phyloP scores from a whole-genome alignment of 2,888 invertebrate species.

The Euzophera pinguis region DNA sequence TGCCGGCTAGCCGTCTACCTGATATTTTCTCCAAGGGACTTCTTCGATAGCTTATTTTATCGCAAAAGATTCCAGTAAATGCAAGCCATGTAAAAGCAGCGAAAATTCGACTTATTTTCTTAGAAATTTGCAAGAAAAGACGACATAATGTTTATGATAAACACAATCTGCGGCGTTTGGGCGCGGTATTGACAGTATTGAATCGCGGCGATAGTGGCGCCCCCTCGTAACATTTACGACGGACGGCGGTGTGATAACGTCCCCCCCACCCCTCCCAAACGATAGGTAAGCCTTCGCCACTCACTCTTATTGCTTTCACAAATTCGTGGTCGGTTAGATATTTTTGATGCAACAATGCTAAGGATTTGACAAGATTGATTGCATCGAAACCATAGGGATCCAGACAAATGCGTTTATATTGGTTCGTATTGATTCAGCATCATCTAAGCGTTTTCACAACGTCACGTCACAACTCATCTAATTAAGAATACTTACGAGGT shows the following conservation, averaged over 20 bases:
- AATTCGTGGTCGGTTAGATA: background rate
- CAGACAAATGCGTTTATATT: no score
- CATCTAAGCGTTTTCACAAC: no score
- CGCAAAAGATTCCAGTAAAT: no score
- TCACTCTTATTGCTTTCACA: slow-evolving; percentile 4
- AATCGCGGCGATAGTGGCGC: background rate
- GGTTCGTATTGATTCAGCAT: no score
- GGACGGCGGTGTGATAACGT: background rate
- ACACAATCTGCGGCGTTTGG: background rate
- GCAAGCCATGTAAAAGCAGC: no score
- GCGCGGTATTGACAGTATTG: background rate
- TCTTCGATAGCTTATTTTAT: no score
- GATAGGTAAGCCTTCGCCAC: background rate
- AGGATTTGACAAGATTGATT: background rate
- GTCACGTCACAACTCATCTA: no score
- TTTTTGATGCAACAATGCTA: background rate
- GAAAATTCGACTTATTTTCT: no score
- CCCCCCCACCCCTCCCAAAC: background rate
- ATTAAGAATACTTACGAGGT: no score
- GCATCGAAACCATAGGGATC: no score
- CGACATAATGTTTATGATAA: slow-evolving; percentile 1
- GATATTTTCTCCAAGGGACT: no score
- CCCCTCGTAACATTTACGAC: slow-evolving; percentile 2
- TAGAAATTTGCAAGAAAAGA: background rate
- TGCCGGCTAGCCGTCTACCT: no score